Conservation (phyloP, 92 coral and sea anemone species). For the Plumapathes pennacea region DNA sequence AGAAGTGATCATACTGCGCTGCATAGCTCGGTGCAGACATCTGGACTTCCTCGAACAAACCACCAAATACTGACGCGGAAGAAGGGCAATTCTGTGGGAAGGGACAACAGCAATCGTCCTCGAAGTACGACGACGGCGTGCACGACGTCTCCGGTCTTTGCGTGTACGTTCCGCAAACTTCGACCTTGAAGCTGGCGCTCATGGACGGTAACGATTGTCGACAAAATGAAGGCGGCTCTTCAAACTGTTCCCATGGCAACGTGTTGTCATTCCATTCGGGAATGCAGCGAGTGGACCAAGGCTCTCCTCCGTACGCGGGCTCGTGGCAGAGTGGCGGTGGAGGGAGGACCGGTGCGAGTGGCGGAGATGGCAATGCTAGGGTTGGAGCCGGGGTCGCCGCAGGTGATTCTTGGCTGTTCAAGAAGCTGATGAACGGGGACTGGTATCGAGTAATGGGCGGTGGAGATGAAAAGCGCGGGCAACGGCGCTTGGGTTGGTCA, state of each 20-base stretch:
- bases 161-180: conserved; percentile 13
- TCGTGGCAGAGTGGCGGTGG: conserved; percentile 59
- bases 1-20: conserved; percentile 34
- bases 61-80: conserved; percentile 16
- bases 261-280: conserved; percentile 49
- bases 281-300: conserved; percentile 18
- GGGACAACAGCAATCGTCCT: conserved; percentile 31
- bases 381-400: conserved; percentile 22
- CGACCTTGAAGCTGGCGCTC: conserved; percentile 49
- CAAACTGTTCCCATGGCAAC: conserved; percentile 65
- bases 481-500: conserved; percentile 32
- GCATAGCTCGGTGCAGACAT: conserved; percentile 15
- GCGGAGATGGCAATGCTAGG: conserved; percentile 31
- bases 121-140: conserved; percentile 15
- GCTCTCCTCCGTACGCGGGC: conserved; percentile 34
- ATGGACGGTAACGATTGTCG: conserved; percentile 37
- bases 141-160: conserved; percentile 9
- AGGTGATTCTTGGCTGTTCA: conserved; percentile 46
- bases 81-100: conserved; percentile 41
- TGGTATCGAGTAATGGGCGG: conserved; percentile 73
- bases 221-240: conserved; percentile 22
- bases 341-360: conserved; percentile 22
- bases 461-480: conserved; percentile 61
- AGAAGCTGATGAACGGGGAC: conserved; percentile 62
- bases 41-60: conserved; percentile 49